Evolutionary conservation across 2,797 vertebrate genomes (phyloP).

Genomic region (Alauda arvensis): DNA sequence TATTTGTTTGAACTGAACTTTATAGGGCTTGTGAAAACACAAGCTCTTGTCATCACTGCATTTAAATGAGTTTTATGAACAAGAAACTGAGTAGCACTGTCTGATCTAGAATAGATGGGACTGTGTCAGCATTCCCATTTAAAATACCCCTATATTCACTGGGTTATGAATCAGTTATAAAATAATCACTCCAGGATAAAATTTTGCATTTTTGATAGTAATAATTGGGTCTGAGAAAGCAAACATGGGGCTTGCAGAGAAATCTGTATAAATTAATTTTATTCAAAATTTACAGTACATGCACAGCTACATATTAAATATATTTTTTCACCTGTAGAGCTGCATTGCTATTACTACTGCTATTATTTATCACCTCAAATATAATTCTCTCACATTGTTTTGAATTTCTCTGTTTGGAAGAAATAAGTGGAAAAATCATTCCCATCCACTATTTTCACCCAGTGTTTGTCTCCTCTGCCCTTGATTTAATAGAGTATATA

Average conservation of each 20-base stretch:
- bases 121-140: slow-evolving; percentile 11
- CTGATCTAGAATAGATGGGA: background rate
- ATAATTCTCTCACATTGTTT: background rate
- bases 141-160: slow-evolving; percentile 14
- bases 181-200: background rate
- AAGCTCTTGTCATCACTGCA: slow-evolving; percentile 30
- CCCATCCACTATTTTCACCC: background rate
- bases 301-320: background rate
- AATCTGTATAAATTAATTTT: background rate
- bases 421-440: background rate
- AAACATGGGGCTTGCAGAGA: background rate
- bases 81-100: background rate
- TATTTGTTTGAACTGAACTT: slow-evolving; percentile 43
- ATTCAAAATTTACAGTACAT: background rate
- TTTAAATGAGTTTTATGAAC: slow-evolving; percentile 28
- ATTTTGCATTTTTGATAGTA: slow-evolving; percentile 20
- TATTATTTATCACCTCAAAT: background rate
- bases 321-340: background rate
- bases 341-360: background rate
- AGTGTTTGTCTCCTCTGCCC: background rate
- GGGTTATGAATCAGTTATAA: background rate
- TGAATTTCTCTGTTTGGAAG: background rate
- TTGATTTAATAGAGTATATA: background rate
- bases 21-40: slow-evolving; percentile 26
- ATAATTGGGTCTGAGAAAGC: background rate